Percentiles rank a stretch among this genome's conserved stretches.
Conservation (phyloP, 2,113 vertebrate genomes). For the Phoxinus phoxinus region DNA sequence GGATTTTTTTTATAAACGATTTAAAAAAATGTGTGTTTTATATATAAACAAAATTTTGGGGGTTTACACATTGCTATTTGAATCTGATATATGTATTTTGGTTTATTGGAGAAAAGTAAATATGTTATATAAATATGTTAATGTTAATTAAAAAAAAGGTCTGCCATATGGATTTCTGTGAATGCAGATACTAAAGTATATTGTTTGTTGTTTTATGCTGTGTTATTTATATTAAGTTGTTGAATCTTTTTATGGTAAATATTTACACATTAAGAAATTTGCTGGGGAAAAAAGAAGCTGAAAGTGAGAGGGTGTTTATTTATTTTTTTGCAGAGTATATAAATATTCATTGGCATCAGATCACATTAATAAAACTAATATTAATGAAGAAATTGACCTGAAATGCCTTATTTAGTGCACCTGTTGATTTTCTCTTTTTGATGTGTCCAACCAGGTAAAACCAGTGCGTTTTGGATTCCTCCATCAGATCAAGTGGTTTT, state of each 20-base stretch:
- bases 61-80: not conserved
- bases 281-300: too few relatives aligned
- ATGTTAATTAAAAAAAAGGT: not conserved
- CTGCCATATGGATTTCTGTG: not conserved
- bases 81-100: not conserved
- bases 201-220: not conserved
- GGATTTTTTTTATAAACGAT: not conserved
- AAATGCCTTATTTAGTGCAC: not conserved
- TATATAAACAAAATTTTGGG: not conserved
- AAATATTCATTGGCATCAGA: not conserved
- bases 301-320: too few relatives aligned
- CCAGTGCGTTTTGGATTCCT: not conserved
- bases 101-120: not conserved
- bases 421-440: not conserved
- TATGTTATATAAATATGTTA: not conserved
- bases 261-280: too few relatives aligned
- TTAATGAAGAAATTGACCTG: not conserved
- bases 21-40: not conserved
- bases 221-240: not conserved
- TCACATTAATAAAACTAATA: not conserved
- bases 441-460: not conserved
- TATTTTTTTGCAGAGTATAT: too few relatives aligned
- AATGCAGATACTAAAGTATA: not conserved
- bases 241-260: too few relatives aligned
- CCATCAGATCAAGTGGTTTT: conserved; percentile 22